These are phyloP conservation scores for Bos indicus DNA, from an alignment of 2,113 vertebrate species.

Conservation along the genomic window DNA sequence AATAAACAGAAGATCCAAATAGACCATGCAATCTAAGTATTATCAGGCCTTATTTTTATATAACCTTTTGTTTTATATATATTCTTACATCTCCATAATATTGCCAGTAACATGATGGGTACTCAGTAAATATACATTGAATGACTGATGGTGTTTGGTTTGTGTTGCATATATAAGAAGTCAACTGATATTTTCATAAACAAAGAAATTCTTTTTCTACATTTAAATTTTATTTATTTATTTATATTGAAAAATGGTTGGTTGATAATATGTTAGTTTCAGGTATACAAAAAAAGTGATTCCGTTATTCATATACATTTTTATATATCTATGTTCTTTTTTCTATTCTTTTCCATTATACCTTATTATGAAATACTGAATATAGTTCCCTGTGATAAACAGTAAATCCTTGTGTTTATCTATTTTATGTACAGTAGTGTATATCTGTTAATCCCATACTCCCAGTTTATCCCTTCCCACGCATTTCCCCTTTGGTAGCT, in stretches of 20 bases:
- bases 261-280: not conserved
- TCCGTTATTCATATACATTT: not conserved
- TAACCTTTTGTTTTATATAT: not conserved
- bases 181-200: not conserved
- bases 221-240: not conserved
- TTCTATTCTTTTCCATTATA: not conserved
- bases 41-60: not conserved
- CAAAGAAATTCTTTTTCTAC: not conserved
- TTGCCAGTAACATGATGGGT: not conserved
- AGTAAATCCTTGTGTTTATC: not conserved
- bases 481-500: not conserved
- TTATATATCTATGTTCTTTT: not conserved
- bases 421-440: not conserved
- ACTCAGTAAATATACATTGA: not conserved
- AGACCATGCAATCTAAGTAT: not conserved
- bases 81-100: not conserved
- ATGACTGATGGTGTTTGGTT: not conserved
- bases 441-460: not conserved
- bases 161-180: not conserved
- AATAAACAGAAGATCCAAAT: not conserved
- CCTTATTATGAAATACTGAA: not conserved
- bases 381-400: not conserved
- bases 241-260: not conserved
- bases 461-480: not conserved
- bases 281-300: not conserved